phyloP scores from a whole-genome alignment of 2,888 invertebrate genomes.

The Lithophane semibrunnea region DNA sequence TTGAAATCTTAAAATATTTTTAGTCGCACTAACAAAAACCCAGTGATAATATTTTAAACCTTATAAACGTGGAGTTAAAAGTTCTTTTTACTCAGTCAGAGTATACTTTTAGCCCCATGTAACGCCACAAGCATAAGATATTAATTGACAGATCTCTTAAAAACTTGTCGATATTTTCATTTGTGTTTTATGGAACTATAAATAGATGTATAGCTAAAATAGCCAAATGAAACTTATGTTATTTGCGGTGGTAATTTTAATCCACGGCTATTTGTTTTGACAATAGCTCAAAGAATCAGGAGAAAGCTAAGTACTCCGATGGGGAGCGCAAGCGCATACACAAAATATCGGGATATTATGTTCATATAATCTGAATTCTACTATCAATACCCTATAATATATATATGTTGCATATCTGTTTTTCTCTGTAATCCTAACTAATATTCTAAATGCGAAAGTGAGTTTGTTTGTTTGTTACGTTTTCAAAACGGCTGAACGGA shows the following conservation, averaged over 20 bases:
- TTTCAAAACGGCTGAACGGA: too few species aligned
- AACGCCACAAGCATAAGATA: constrained; percentile 27
- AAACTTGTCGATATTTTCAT: constrained; percentile 30
- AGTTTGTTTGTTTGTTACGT: too few species aligned
- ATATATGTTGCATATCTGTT: not conserved
- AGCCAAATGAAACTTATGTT: constrained; percentile 27
- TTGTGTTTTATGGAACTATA: constrained; percentile 28
- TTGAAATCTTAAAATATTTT: not conserved
- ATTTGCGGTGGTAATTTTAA: constrained; percentile 35
- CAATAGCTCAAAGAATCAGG: not conserved
- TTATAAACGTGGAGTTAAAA: constrained; percentile 6
- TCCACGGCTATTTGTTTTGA: constrained; percentile 15
- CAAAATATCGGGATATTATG: not conserved
- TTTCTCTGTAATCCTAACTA: not conserved
- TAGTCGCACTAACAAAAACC: constrained; percentile 1
- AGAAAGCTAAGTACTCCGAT: not conserved
- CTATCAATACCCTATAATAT: not conserved
- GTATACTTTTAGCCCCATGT: constrained; percentile 12
- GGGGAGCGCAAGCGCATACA: not conserved
- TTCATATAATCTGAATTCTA: not conserved
- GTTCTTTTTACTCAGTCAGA: constrained; percentile 13
- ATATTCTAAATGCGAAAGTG: too few species aligned
- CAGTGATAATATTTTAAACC: constrained; percentile 20
- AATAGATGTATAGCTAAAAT: constrained; percentile 12
- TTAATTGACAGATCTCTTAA: constrained; percentile 53